Percentiles rank a stretch among this genome's conserved stretches.
These are phyloP conservation scores for Blastobasis lacticolella DNA, from an alignment of 2,888 invertebrate species.

Conservation along the genomic window DNA sequence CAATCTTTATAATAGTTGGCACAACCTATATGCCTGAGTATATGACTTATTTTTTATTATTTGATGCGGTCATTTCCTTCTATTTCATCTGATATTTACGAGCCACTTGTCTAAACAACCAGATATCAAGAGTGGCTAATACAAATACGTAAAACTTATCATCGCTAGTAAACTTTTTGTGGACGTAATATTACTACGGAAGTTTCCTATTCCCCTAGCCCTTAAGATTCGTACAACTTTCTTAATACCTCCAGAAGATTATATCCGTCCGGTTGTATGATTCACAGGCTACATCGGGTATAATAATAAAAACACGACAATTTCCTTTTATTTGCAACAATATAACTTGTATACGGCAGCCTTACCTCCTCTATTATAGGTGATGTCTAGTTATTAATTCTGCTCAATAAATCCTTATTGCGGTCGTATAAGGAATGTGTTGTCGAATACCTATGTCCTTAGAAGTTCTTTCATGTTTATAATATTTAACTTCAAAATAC, in stretches of 20 bases:
- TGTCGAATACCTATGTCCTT: conserved; percentile 17
- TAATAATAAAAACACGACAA: conserved; percentile 62
- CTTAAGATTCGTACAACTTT: conserved; percentile 65
- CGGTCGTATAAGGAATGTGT: conserved; percentile 22
- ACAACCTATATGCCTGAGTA: too few species aligned
- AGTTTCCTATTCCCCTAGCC: conserved; percentile 32
- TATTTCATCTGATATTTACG: too few species aligned
- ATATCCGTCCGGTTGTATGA: conserved; percentile 50
- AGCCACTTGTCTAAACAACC: too few species aligned
- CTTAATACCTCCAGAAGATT: conserved; percentile 64
- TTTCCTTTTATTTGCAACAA: conserved; percentile 59
- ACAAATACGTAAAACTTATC: conserved; percentile 44
- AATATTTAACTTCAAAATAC: too few species aligned
- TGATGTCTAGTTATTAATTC: conserved; percentile 61
- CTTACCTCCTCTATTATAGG: conserved; percentile 26
- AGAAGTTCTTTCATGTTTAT: too few species aligned
- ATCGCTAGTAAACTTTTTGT: conserved; percentile 50
- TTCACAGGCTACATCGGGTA: conserved; percentile 34
- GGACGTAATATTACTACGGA: conserved; percentile 55
- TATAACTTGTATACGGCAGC: conserved; percentile 47
- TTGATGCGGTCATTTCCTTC: too few species aligned
- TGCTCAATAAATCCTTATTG: conserved; percentile 57
- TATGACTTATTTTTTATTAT: too few species aligned
- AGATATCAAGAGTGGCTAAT: background rate
- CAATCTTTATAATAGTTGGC: too few species aligned